These are phyloP conservation scores for Eurosta solidaginis DNA, from an alignment of 1,140 invertebrate genomes.

Conservation along the genomic window DNA sequence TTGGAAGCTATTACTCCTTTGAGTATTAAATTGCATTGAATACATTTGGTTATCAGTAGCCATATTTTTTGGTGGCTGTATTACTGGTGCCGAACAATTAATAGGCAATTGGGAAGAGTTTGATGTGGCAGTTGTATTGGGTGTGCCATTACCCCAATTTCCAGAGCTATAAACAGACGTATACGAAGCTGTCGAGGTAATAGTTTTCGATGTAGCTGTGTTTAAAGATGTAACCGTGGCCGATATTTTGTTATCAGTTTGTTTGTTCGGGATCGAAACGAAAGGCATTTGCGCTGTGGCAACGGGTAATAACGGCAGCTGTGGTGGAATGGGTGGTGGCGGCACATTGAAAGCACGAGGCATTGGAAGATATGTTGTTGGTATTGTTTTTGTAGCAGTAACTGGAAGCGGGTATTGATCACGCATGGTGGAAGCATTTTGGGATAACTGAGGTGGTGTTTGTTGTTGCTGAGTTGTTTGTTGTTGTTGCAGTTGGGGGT, in stretches of 20 bases:
- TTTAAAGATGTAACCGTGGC: not conserved
- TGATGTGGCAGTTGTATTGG: no score
- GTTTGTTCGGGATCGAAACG: not conserved
- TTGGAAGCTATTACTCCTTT: no score
- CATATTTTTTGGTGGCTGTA: no score
- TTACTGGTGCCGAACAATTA: no score
- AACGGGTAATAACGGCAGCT: not conserved
- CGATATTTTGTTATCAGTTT: not conserved
- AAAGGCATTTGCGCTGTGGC: not conserved
- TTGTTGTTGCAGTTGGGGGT: not conserved
- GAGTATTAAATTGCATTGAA: conserved; percentile 42
- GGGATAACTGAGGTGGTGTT: not conserved
- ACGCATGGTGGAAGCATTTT: not conserved
- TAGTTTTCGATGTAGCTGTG: not conserved
- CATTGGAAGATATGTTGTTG: not conserved
- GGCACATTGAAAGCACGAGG: not conserved
- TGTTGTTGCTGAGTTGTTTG: not conserved
- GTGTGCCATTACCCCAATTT: no score
- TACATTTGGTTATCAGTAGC: conserved; percentile 38
- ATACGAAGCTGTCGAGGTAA: not conserved
- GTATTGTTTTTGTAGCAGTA: not conserved
- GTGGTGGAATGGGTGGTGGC: not conserved
- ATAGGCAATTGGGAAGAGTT: no score
- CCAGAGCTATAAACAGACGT: no score
- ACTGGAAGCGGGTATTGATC: not conserved